Evolutionary conservation across 2,797 vertebrate species (phyloP), one percentile per base, ranked within the genome.

Genomic region (Microctenopoma steveboyesi): DNA sequence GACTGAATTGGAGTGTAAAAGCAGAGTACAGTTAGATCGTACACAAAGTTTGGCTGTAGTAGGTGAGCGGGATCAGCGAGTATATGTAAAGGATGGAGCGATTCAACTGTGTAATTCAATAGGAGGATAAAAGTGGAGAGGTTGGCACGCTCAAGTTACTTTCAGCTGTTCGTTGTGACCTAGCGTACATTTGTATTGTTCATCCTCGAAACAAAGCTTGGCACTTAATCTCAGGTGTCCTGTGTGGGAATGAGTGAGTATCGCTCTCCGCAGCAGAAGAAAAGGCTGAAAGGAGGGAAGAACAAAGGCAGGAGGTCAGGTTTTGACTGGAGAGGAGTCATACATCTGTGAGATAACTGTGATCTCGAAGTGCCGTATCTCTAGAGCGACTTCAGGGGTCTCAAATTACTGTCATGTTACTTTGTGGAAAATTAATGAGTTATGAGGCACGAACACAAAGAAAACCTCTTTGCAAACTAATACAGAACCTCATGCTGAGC

Each of bases 181-280:
- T 62, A 48, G 63, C 56, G 33, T 39, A 45, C 43, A 62, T 74
- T 80, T 83, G 48, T 68, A 75, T 86, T 82, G 80, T 81, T 89
- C 76, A 87, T 86, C 68, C 59, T 37, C 1, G 13, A 68, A 83
- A 87, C 76, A 83, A 88, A 86, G 86, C 79, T 28, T 22, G 7
- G 42, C 7, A 8, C 56, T 76, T 18, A 15, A 74, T 88, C 75
- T 66, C 57, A 3, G 69, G 72, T 82, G 64, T 76, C 76, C 71
- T 8, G 37, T 14, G 35, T 28, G 39, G 49, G 78, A 68, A 69
- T 59, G 74, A 81, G 42, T 69, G 80, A 69, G 43, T 54, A 63
- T 71, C 45, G 1, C 63, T 65, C 64, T 65, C 59, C 43, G 58
- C 76, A 72, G 52, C 5, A 35, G 53, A 55, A 83, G 70, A 82